A percentile compares a stretch with the other conserved stretches of the same genome.
Evolutionary conservation across 2,797 vertebrate species (phyloP).

Genomic region (Cryptoprocta ferox): DNA sequence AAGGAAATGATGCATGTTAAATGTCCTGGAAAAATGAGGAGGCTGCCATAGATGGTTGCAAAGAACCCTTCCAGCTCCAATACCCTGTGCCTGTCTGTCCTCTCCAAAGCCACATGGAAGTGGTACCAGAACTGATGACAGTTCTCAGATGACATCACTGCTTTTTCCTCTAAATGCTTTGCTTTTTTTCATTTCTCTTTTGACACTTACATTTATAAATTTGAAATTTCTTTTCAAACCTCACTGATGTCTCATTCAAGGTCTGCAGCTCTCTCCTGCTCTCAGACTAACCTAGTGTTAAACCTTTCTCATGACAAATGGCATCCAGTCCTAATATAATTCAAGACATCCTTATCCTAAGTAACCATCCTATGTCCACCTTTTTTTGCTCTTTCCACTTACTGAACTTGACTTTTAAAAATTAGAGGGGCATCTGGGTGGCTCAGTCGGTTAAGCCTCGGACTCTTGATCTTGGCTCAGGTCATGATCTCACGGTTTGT

Average conservation of each 20-base stretch:
- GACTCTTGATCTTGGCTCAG: too few relatives aligned
- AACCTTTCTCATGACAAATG: not conserved
- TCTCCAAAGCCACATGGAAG: not conserved
- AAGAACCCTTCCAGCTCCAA: not conserved
- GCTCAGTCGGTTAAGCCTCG: too few relatives aligned
- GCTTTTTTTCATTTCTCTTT: not conserved
- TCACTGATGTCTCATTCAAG: not conserved
- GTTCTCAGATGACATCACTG: not conserved
- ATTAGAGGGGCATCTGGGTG: not conserved
- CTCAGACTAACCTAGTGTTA: not conserved
- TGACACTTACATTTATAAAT: not conserved
- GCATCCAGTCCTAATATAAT: not conserved
- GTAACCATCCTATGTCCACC: not conserved
- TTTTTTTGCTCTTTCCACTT: slow-evolving; percentile 19
- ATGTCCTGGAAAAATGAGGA: not conserved
- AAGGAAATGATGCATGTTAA: slow-evolving; percentile 51
- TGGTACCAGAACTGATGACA: not conserved
- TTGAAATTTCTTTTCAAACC: not conserved
- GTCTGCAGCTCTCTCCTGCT: not conserved
- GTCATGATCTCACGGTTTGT: too few relatives aligned
- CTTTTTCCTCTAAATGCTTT: not conserved
- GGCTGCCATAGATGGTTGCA: not conserved
- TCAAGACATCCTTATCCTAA: not conserved
- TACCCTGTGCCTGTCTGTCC: not conserved
- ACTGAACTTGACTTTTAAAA: not conserved